Base-by-base conservation (phyloP, 2,797 vertebrate genomes). In the Pogoniulus pusillus region DNA sequence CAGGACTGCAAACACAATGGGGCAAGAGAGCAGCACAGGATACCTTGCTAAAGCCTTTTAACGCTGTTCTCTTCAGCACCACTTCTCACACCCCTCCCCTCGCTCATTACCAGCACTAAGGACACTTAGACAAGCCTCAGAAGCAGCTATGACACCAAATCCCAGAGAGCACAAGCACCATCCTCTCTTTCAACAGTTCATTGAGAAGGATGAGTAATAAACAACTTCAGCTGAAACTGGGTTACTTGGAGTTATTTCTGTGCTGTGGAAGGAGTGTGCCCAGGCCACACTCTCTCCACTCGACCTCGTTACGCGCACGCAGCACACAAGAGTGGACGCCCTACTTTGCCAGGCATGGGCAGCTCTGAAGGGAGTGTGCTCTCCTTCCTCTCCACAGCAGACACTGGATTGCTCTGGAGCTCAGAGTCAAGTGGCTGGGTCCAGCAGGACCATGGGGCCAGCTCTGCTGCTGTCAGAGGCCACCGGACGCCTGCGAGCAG, bases 401-500 rank as follows among this genome's bases (percentile, higher is more conserved):
- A 22, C 22, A 10, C 30, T 7, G 51, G 24, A 27, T 65, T 29
- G 66, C 47, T 77, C 57, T 58, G 41, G 35, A 47, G 49, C 49
- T 45, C 35, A 30, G 5, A 6, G 26, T 4, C 24, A n/a, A 58
- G 12, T 0, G 5, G 18, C 29, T 16, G 11, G 41, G 58, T 2
- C 43, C 6, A 6, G 12, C 2, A 2, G 34, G 49, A 59, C 59
- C 53, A 20, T 0, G 0, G 16, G 24, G 14, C 13, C 53, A 39
- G 9, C 10, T 4, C 2, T 0, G 30, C 17, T 10, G 11, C 58
- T 23, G 23, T 16, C n/a, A 0, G 1, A 60, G 57, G 76, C 27
- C 12, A 0, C 2, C 0, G 1, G 41, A 79, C 69, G 53, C 60
- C 34, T 2, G 3, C 0, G 1, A 69, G 18, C 30, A 3, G n/a